phyloP scores from a whole-genome alignment of 2,888 invertebrate genomes.

The Hemaris fuciformis region DNA sequence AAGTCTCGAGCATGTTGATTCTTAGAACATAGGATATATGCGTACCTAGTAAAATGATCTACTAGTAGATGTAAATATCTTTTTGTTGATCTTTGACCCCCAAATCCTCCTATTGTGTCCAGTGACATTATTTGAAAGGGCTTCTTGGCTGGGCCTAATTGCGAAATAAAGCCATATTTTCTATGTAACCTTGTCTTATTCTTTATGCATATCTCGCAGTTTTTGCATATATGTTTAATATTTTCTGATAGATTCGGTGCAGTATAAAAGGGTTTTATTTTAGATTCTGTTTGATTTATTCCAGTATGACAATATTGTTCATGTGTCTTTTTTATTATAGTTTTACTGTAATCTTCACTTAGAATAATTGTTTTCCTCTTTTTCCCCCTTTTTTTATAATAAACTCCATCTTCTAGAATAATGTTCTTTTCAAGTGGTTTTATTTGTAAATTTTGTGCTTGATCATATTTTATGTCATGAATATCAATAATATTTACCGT shows the following conservation, averaged over 20 bases:
- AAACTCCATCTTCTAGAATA: too few species aligned
- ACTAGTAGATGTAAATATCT: constrained; percentile 33
- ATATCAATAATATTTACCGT: too few species aligned
- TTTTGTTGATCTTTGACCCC: constrained; percentile 33
- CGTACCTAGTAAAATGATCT: constrained; percentile 28
- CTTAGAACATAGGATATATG: constrained; percentile 29
- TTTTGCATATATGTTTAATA: constrained; percentile 21
- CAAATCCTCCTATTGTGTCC: constrained; percentile 31
- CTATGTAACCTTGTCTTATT: constrained; percentile 28
- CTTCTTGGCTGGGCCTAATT: constrained; percentile 26
- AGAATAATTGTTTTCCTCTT: too few species aligned
- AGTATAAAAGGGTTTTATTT: too few species aligned
- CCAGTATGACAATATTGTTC: too few species aligned
- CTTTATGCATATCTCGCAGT: constrained; percentile 25
- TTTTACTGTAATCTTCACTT: too few species aligned
- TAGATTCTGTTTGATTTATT: too few species aligned
- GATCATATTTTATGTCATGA: too few species aligned
- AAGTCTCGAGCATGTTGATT: constrained; percentile 13
- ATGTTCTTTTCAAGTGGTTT: too few species aligned
- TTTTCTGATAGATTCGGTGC: constrained; percentile 18
- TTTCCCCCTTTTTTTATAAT: too few species aligned
- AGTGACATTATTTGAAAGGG: constrained; percentile 30
- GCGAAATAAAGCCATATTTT: constrained; percentile 31
- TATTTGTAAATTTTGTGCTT: too few species aligned
- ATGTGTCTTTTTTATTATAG: too few species aligned